Conservation (phyloP, 2,113 vertebrate species). For the Crotophaga sulcirostris region DNA sequence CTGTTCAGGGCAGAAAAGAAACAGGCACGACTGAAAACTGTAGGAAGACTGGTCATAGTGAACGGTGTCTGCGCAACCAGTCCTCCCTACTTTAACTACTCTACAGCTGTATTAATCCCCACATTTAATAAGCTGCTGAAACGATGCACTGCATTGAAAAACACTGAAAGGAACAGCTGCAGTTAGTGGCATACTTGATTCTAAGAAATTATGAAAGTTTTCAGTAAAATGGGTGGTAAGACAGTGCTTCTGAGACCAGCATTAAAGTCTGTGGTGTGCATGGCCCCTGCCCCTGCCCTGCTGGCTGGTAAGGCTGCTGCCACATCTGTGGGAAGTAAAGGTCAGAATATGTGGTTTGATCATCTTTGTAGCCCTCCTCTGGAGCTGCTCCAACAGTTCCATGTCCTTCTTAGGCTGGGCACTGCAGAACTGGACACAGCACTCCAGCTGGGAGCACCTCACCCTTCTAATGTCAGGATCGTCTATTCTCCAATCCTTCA, state of each 20-base stretch:
- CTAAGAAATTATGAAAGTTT: background rate
- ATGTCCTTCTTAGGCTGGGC: too few relatives aligned
- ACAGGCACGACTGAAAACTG: background rate
- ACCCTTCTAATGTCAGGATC: background rate
- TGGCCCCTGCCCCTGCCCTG: background rate
- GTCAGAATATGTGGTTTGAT: too few relatives aligned
- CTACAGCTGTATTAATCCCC: background rate
- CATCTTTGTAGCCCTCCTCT: too few relatives aligned
- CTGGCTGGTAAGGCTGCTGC: background rate
- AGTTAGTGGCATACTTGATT: background rate
- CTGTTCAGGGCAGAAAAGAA: background rate
- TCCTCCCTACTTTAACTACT: background rate
- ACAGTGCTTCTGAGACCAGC: background rate
- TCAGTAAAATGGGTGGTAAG: background rate
- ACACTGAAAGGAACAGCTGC: background rate
- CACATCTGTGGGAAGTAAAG: background rate
- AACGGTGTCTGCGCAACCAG: background rate
- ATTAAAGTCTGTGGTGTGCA: background rate
- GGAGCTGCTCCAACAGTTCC: too few relatives aligned
- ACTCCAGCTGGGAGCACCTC: too few relatives aligned
- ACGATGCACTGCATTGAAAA: background rate
- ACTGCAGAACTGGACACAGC: too few relatives aligned
- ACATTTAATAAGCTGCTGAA: background rate
- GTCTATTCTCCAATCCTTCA: background rate
- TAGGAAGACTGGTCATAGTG: background rate